A percentile compares a stretch with the other conserved stretches of the same genome.
phyloP scores from a whole-genome alignment of 2,888 invertebrate genomes.

The Nymphalis c-album region DNA sequence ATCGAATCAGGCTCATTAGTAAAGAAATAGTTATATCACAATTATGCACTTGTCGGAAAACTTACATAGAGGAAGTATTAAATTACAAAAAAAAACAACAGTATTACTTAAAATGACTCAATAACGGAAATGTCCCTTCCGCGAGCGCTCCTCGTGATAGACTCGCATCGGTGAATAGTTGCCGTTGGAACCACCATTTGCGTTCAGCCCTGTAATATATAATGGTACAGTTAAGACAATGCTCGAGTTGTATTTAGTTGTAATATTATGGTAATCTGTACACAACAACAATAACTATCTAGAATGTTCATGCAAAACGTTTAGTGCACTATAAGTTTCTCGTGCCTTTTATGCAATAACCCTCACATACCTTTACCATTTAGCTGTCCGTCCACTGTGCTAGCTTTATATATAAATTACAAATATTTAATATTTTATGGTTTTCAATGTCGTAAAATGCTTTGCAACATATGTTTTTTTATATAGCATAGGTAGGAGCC shows the following conservation, averaged over 20 bases:
- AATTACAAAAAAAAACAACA: constrained; percentile 26
- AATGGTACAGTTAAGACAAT: neutral
- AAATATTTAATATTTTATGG: constrained; percentile 15
- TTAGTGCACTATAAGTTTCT: constrained; percentile 16
- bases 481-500: too few relatives aligned
- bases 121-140: constrained; percentile 91
- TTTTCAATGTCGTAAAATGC: neutral
- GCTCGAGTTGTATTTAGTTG: neutral
- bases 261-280: neutral
- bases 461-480: too few relatives aligned
- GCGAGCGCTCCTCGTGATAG: constrained; percentile 90
- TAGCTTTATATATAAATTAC: constrained; percentile 56
- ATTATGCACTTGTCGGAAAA: constrained; percentile 52
- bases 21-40: constrained; percentile 71
- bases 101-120: constrained; percentile 58
- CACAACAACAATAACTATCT: neutral
- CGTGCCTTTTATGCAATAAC: constrained; percentile 19
- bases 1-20: constrained; percentile 50
- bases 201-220: constrained; percentile 81
- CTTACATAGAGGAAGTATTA: constrained; percentile 25
- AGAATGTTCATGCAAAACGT: constrained; percentile 10
- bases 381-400: constrained; percentile 76
- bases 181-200: constrained; percentile 83
- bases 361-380: constrained; percentile 66
- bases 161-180: constrained; percentile 90